These are phyloP conservation scores for Andrena minutula DNA, from an alignment of 2,888 invertebrate species.

Conservation along the genomic window DNA sequence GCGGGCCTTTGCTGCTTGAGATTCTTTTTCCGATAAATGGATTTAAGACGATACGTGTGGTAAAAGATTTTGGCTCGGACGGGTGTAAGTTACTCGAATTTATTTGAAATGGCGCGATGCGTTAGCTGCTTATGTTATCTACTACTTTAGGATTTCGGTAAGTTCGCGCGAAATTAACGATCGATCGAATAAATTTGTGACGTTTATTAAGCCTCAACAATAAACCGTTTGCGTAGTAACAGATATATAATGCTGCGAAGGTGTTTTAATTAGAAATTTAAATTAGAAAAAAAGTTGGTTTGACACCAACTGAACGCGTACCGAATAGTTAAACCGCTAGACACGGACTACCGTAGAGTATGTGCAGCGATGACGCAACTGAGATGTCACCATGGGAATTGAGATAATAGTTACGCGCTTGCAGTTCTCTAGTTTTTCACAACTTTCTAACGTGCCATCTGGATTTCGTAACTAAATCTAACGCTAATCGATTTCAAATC, in stretches of 20 bases:
- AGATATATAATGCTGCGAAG: not conserved
- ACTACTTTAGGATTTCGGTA: not conserved
- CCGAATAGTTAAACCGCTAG: not conserved
- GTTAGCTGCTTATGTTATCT: too few relatives aligned
- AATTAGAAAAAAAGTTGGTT: constrained; percentile 1
- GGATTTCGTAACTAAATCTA: constrained; percentile 17
- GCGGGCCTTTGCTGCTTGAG: not conserved
- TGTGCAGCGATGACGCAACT: constrained; percentile 47
- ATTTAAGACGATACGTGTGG: not conserved
- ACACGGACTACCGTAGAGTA: constrained; percentile 30
- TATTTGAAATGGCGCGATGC: not conserved
- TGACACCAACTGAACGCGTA: not conserved
- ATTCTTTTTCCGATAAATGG: not conserved
- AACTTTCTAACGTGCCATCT: not conserved
- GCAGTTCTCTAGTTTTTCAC: not conserved
- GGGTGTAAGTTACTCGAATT: not conserved
- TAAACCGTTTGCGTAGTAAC: not conserved
- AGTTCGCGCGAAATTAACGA: not conserved
- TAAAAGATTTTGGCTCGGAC: not conserved
- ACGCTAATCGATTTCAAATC: not conserved
- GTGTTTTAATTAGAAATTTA: not conserved
- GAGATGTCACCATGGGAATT: constrained; percentile 43
- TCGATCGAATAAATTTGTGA: not conserved
- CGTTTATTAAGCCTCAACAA: not conserved
- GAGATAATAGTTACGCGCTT: constrained; percentile 53